Conservation (phyloP, 2,888 invertebrate genomes). For the Patella pellucida region DNA sequence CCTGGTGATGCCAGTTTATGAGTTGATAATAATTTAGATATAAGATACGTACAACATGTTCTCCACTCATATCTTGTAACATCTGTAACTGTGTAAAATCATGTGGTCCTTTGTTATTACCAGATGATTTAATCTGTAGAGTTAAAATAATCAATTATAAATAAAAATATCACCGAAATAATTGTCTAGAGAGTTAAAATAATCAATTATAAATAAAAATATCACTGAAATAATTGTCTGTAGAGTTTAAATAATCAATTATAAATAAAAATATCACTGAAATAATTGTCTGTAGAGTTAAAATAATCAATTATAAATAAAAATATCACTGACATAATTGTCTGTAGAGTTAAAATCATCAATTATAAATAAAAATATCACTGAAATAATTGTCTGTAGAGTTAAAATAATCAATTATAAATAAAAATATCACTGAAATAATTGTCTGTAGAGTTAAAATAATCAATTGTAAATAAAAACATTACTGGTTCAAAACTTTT, state of each 20-base stretch:
- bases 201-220: background rate
- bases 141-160: constrained; percentile 11
- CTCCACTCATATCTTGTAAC: constrained; percentile 85
- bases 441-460: constrained; percentile 75
- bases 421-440: background rate
- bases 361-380: background rate
- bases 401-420: constrained; percentile 11
- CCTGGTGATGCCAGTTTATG: no score
- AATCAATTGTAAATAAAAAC: background rate
- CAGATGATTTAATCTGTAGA: constrained; percentile 91
- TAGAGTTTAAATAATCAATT: constrained; percentile 61
- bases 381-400: constrained; percentile 75
- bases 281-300: constrained; percentile 75
- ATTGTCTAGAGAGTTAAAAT: constrained; percentile 65
- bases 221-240: constrained; percentile 73
- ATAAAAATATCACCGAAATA: background rate
- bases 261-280: background rate
- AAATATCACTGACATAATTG: background rate
- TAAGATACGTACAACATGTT: constrained; percentile 80
- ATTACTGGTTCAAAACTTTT: background rate
- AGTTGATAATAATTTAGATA: no score
- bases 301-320: background rate
- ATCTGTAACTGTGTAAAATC: constrained; percentile 94
- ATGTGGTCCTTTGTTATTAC: constrained; percentile 96
- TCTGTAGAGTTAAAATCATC: constrained; percentile 75